These are phyloP conservation scores for Rhodeus uyekii DNA, from an alignment of 2,797 vertebrate genomes.

Conservation along the genomic window DNA sequence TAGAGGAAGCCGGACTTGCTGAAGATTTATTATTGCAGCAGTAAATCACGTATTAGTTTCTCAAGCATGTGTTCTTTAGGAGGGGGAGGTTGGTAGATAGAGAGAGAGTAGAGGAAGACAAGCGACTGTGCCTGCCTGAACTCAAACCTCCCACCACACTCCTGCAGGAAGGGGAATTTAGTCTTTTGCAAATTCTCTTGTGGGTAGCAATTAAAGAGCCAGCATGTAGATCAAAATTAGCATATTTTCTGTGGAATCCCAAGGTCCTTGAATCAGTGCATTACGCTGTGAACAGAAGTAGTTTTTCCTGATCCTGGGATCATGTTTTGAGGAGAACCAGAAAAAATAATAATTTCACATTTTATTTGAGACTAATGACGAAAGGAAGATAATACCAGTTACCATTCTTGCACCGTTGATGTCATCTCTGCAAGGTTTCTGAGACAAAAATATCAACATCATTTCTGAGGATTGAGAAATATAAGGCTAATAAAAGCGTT, in stretches of 20 bases:
- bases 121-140: conserved; percentile 70
- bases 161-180: conserved; percentile 60
- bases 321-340: neutral
- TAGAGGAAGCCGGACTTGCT: conserved; percentile 69
- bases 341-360: neutral
- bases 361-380: neutral
- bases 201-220: conserved; percentile 2
- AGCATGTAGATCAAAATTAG: neutral
- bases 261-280: neutral
- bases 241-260: neutral
- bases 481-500: neutral
- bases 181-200: conserved; percentile 27
- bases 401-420: neutral
- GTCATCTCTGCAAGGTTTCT: neutral
- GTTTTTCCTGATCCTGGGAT: neutral
- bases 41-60: conserved; percentile 71
- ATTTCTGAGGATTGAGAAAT: neutral
- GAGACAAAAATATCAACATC: neutral
- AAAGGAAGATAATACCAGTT: neutral
- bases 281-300: neutral
- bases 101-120: conserved; percentile 45
- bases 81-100: conserved; percentile 48
- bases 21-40: conserved; percentile 72
- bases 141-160: conserved; percentile 56
- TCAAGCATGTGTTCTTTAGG: conserved; percentile 39